These are phyloP conservation scores for Hypena proboscidalis DNA, from an alignment of 2,888 invertebrate species.

Conservation along the genomic window DNA sequence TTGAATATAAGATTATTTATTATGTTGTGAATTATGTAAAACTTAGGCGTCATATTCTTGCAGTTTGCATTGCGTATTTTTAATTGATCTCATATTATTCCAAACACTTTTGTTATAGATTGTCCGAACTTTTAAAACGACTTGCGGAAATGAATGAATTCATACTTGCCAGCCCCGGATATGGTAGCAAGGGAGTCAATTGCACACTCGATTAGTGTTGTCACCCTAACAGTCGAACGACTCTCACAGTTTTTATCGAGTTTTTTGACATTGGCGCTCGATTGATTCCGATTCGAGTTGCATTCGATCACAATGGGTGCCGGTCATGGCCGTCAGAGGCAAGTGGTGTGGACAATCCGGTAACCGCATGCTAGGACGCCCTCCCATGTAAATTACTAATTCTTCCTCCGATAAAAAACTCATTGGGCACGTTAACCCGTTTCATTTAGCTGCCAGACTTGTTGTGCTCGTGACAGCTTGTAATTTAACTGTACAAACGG, in stretches of 20 bases:
- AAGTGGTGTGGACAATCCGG: constrained; percentile 62
- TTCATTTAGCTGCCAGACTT: constrained; percentile 40
- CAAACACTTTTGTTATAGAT: no score
- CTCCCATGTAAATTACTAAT: constrained; percentile 59
- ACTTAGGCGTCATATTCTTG: no score
- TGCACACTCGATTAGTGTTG: constrained; percentile 61
- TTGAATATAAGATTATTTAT: background rate
- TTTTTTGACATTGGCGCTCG: constrained; percentile 69
- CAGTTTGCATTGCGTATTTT: no score
- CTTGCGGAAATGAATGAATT: constrained; percentile 38
- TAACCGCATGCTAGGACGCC: constrained; percentile 39
- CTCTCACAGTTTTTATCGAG: constrained; percentile 69
- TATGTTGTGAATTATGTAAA: no score
- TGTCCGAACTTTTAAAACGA: no score
- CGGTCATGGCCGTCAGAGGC: constrained; percentile 68
- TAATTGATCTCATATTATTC: no score
- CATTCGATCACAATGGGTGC: constrained; percentile 63
- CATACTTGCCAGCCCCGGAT: constrained; percentile 44
- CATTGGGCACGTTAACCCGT: constrained; percentile 45
- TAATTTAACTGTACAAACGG: constrained; percentile 24
- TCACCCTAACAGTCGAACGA: constrained; percentile 66
- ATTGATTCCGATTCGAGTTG: constrained; percentile 69
- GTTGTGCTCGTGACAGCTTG: constrained; percentile 40
- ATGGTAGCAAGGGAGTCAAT: constrained; percentile 47
- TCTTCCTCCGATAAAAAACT: constrained; percentile 49